These are phyloP conservation scores for Mormyrus iriodes DNA, from an alignment of 2,113 vertebrate genomes.

Conservation along the genomic window DNA sequence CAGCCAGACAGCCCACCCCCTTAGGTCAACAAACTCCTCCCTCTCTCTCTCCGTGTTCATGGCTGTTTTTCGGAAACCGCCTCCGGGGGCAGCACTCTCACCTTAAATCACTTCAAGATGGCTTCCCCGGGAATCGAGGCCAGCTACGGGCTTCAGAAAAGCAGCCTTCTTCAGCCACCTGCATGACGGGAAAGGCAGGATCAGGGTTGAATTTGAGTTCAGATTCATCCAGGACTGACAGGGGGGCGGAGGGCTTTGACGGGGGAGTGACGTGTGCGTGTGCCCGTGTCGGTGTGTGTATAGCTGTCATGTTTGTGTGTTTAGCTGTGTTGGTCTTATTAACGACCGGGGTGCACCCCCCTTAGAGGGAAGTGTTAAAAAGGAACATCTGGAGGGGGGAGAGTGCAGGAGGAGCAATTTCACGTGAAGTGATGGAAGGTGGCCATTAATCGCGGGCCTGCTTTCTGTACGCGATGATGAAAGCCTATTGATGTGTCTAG, in stretches of 20 bases:
- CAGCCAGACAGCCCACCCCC: not conserved
- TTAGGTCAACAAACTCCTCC: slow-evolving; percentile 11
- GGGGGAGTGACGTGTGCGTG: not conserved
- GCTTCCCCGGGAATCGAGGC: slow-evolving; percentile 38
- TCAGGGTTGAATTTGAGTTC: not conserved
- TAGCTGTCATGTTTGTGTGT: slow-evolving; percentile 25
- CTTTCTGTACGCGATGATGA: not conserved
- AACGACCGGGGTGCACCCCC: slow-evolving; percentile 48
- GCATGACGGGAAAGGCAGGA: slow-evolving; percentile 1
- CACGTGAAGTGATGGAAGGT: slow-evolving; percentile 11
- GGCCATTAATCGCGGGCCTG: not conserved
- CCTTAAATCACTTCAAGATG: slow-evolving; percentile 57
- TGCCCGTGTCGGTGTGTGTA: not conserved
- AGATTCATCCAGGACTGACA: not conserved
- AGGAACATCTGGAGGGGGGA: slow-evolving; percentile 56
- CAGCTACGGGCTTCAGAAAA: slow-evolving; percentile 30
- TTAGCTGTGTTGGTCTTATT: slow-evolving; percentile 45
- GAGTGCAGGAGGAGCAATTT: slow-evolving; percentile 21
- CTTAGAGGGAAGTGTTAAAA: slow-evolving; percentile 45
- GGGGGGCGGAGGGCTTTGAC: not conserved
- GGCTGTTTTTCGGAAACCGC: slow-evolving; percentile 25
- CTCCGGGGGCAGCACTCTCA: slow-evolving; percentile 21
- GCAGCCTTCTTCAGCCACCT: slow-evolving; percentile 4
- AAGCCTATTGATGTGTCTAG: not conserved
- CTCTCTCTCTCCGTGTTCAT: slow-evolving; percentile 21